Percentiles rank a stretch among this genome's conserved stretches.
phyloP scores from a whole-genome alignment of 2,888 invertebrate genomes.

The Pteria penguin region DNA sequence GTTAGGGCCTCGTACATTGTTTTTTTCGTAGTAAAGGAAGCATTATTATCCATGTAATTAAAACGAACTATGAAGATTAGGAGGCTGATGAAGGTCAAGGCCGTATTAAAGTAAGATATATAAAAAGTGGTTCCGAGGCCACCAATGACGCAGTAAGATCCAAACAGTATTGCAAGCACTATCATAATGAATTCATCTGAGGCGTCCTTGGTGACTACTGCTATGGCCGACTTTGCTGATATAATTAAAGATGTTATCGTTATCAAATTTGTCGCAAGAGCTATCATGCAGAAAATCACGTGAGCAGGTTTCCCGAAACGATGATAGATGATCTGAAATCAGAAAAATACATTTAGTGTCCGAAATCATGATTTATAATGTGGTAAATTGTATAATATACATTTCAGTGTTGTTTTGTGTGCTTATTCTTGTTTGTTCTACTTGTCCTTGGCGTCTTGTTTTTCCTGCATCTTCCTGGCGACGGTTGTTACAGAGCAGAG shows the following conservation, averaged over 20 bases:
- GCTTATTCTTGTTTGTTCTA: no score
- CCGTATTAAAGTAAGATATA: slow-evolving; percentile 74
- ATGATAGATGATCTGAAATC: slow-evolving; percentile 64
- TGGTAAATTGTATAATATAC: no score
- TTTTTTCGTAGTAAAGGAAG: slow-evolving; percentile 46
- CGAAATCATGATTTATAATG: no score
- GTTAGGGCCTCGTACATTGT: slow-evolving; percentile 59
- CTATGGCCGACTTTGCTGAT: slow-evolving; percentile 61
- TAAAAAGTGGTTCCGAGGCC: slow-evolving; percentile 75
- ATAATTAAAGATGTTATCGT: slow-evolving; percentile 64
- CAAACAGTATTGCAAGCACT: slow-evolving; percentile 69
- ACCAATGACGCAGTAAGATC: slow-evolving; percentile 70
- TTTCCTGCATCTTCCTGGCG: no score
- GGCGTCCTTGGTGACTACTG: slow-evolving; percentile 65
- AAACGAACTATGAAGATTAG: slow-evolving; percentile 62
- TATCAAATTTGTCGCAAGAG: slow-evolving; percentile 68
- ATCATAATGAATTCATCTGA: slow-evolving; percentile 69
- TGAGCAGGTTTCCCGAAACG: slow-evolving; percentile 71
- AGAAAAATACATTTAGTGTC: neutral
- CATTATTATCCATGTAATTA: slow-evolving; percentile 48
- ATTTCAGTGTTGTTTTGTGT: no score
- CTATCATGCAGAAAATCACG: slow-evolving; percentile 67
- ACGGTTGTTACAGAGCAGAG: no score
- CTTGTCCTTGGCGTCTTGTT: no score
- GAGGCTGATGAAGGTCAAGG: slow-evolving; percentile 67